These are phyloP conservation scores for Schizopygopsis malacanthus DNA, from an alignment of 2,797 vertebrate species.

Conservation along the genomic window DNA sequence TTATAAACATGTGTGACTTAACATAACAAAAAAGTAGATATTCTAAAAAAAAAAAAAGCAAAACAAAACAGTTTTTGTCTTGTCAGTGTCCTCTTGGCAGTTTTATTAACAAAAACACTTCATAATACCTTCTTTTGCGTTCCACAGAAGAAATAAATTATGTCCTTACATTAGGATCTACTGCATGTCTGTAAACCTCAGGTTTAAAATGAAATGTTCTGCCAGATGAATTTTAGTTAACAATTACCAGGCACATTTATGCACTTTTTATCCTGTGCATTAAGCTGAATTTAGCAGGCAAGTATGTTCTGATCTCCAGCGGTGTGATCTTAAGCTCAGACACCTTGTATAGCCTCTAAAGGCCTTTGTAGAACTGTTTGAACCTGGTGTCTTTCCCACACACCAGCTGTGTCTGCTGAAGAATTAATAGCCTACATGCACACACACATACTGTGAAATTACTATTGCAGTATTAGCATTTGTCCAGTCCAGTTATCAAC, in stretches of 20 bases:
- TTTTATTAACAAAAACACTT: background rate
- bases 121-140: background rate
- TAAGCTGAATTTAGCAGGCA: constrained; percentile 15
- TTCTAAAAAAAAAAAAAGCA: no score
- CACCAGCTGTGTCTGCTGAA: background rate
- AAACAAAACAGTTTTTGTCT: no score
- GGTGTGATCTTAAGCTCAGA: constrained; percentile 23
- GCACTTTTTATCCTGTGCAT: background rate
- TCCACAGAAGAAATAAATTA: background rate
- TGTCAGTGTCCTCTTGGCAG: no score
- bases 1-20: background rate
- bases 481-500: constrained; percentile 9
- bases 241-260: background rate
- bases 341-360: constrained; percentile 6
- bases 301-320: constrained; percentile 15
- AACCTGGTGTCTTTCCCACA: background rate
- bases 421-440: background rate
- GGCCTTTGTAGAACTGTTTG: constrained; percentile 10
- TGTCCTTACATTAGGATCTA: background rate
- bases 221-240: background rate
- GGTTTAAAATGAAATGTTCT: constrained; percentile 12
- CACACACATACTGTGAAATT: background rate
- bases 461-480: constrained; percentile 1
- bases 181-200: background rate
- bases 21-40: background rate